A percentile compares a stretch with the other conserved stretches of the same genome.
Evolutionary conservation across 2,888 invertebrate genomes (phyloP).

Genomic region (Pycnomerus fuliginosus): DNA sequence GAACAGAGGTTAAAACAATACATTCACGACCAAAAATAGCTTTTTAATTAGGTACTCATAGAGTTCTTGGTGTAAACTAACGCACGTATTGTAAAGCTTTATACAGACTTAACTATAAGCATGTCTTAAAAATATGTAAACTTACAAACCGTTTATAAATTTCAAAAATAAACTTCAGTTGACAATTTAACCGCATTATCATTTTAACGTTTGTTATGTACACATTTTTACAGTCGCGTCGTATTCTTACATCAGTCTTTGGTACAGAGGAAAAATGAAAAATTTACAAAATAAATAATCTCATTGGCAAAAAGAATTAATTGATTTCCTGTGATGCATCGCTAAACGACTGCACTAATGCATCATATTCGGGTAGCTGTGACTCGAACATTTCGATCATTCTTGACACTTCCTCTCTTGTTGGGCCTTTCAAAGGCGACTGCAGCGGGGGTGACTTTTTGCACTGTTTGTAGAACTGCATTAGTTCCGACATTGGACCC

Average conservation of each 20-base stretch:
- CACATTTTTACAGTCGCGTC: constrained; percentile 15
- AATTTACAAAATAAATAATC: constrained; percentile 10
- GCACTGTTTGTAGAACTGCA: constrained; percentile 78
- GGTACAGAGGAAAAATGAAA: constrained; percentile 14
- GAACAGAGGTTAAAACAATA: too few relatives aligned
- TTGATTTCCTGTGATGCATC: constrained; percentile 57
- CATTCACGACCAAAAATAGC: too few relatives aligned
- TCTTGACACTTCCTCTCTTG: constrained; percentile 62
- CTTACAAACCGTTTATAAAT: constrained; percentile 14
- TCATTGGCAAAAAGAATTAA: constrained; percentile 6
- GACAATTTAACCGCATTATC: constrained; percentile 15
- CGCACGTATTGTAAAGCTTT: too few relatives aligned
- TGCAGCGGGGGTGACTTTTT: constrained; percentile 61
- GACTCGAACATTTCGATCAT: constrained; percentile 76
- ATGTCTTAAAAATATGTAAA: constrained; percentile 16
- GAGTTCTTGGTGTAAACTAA: too few relatives aligned
- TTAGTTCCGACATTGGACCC: constrained; percentile 71
- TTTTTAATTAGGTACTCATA: too few relatives aligned
- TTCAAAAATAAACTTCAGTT: constrained; percentile 20
- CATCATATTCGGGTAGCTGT: constrained; percentile 73
- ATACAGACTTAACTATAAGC: too few relatives aligned
- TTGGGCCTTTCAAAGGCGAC: constrained; percentile 57
- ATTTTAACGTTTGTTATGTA: constrained; percentile 12
- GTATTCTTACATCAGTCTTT: constrained; percentile 21
- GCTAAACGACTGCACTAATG: constrained; percentile 70